Percentiles rank a stretch among this genome's conserved stretches.
Evolutionary conservation across 2,888 invertebrate species (phyloP).

Genomic region (Galeruca laticollis): DNA sequence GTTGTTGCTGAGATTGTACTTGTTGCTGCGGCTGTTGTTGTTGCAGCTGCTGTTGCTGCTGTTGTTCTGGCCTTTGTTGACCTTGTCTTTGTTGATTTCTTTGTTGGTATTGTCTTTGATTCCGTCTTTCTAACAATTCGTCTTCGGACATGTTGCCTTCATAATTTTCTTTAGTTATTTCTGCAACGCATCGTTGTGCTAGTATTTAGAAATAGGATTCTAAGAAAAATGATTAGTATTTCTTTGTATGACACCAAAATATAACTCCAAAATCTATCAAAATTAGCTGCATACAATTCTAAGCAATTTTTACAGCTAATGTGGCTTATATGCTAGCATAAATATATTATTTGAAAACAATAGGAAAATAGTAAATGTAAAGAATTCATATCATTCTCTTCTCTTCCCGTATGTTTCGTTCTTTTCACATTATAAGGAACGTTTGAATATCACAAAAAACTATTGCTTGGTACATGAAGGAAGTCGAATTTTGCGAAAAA

Average conservation of each 20-base stretch:
- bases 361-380: too few species aligned
- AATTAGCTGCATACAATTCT: constrained; percentile 41
- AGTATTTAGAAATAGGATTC: constrained; percentile 57
- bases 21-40: constrained; percentile 64
- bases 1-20: constrained; percentile 60
- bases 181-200: constrained; percentile 69
- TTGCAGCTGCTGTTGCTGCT: constrained; percentile 65
- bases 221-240: constrained; percentile 56
- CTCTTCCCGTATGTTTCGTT: too few species aligned
- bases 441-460: too few species aligned
- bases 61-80: constrained; percentile 63
- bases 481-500: too few species aligned
- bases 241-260: constrained; percentile 57
- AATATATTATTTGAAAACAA: background rate
- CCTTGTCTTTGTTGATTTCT: constrained; percentile 61
- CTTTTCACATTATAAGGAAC: too few species aligned
- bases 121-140: constrained; percentile 69
- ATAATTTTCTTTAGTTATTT: constrained; percentile 87
- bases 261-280: constrained; percentile 48
- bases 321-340: constrained; percentile 12
- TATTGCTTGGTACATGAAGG: too few species aligned
- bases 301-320: constrained; percentile 35
- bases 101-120: constrained; percentile 61
- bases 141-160: constrained; percentile 80
- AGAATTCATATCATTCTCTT: too few species aligned